These are phyloP conservation scores for Heliconius erato DNA, from an alignment of 2,888 invertebrate species.

Conservation along the genomic window DNA sequence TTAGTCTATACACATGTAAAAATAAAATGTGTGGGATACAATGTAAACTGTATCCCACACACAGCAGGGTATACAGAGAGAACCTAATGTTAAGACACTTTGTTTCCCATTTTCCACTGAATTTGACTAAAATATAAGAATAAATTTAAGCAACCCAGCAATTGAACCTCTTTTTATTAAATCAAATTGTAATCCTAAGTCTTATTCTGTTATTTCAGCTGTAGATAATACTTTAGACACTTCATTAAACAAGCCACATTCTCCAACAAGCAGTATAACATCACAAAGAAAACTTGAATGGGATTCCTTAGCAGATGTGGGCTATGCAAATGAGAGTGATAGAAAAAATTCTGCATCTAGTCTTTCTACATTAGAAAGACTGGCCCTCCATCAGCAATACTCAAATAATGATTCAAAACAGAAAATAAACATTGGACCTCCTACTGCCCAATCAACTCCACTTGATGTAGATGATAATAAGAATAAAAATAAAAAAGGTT, in stretches of 20 bases:
- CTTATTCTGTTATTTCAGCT: slow-evolving; percentile 64
- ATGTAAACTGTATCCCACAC: no score
- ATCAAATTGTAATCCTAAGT: not conserved
- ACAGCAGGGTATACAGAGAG: no score
- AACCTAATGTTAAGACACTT: no score
- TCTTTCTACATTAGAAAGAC: slow-evolving; percentile 87
- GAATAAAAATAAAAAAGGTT: slow-evolving; percentile 67
- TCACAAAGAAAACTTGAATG: slow-evolving; percentile 92
- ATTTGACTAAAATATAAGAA: no score
- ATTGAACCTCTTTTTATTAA: not conserved
- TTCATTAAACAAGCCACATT: slow-evolving; percentile 79
- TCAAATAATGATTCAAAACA: slow-evolving; percentile 74
- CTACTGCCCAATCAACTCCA: slow-evolving; percentile 85
- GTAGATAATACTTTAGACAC: slow-evolving; percentile 73
- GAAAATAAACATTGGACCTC: slow-evolving; percentile 69
- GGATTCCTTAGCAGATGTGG: slow-evolving; percentile 95
- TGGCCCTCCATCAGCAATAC: slow-evolving; percentile 85
- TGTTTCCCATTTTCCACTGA: no score
- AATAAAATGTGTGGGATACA: no score
- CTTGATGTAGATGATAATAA: slow-evolving; percentile 68
- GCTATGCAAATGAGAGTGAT: slow-evolving; percentile 88
- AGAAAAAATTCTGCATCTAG: slow-evolving; percentile 80
- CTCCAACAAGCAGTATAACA: slow-evolving; percentile 91
- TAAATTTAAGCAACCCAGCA: no score
- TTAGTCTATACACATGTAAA: no score